Conservation (phyloP, 2,113 vertebrate species). For the Petroica traversi region DNA sequence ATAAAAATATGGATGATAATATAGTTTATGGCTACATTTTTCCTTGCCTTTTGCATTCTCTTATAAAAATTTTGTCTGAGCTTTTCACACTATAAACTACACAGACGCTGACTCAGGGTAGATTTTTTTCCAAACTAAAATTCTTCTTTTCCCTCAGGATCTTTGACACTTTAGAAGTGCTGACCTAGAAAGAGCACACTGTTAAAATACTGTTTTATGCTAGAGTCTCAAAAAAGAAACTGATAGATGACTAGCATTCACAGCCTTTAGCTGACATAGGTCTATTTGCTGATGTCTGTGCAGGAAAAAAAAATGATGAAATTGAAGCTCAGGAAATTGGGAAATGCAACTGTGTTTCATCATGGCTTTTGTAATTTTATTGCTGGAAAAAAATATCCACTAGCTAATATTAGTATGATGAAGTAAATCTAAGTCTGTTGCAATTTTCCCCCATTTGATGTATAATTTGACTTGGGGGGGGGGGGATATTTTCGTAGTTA, state of each 20-base stretch:
- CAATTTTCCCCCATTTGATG: not conserved
- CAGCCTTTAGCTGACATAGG: not conserved
- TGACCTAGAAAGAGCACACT: not conserved
- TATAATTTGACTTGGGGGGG: too few species aligned
- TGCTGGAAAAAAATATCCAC: not conserved
- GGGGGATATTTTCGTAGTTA: too few species aligned
- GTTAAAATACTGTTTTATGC: not conserved
- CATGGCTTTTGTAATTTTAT: not conserved
- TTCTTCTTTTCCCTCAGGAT: not conserved
- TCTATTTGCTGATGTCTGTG: not conserved
- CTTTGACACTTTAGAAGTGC: not conserved
- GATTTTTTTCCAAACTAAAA: not conserved
- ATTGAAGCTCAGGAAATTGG: not conserved
- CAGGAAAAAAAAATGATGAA: not conserved
- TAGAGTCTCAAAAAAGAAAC: not conserved
- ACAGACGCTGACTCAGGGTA: not conserved
- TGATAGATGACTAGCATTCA: not conserved
- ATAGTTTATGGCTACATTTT: not conserved
- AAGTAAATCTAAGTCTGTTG: not conserved
- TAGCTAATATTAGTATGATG: not conserved
- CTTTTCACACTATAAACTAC: not conserved
- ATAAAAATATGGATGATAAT: not conserved
- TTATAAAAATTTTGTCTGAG: not conserved
- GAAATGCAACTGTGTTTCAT: not conserved
- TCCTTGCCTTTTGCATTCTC: not conserved